Percentiles rank a stretch among this genome's conserved stretches.
These are phyloP conservation scores for Aythya baeri DNA, from an alignment of 2,113 vertebrate genomes.

Conservation along the genomic window DNA sequence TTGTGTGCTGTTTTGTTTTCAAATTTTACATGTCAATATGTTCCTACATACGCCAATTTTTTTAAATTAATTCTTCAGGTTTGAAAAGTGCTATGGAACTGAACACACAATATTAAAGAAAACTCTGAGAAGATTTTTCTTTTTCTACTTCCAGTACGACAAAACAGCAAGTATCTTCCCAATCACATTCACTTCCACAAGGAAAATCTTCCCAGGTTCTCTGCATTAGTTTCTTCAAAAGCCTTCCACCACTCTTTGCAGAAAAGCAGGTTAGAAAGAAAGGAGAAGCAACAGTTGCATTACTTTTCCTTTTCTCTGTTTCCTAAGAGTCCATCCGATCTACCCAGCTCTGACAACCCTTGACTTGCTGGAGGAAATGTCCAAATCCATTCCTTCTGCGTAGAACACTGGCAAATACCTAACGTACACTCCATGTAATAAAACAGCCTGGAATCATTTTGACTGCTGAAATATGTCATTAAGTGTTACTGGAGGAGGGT, in stretches of 20 bases:
- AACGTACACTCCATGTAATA: neutral
- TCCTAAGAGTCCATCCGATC: neutral
- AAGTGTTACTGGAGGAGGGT: neutral
- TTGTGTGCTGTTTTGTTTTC: neutral
- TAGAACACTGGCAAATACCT: neutral
- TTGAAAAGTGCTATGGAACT: neutral
- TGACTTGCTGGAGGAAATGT: neutral
- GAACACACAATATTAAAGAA: neutral
- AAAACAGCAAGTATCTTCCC: neutral
- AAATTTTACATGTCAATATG: neutral
- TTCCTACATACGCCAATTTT: neutral
- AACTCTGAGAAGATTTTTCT: neutral
- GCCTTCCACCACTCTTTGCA: neutral
- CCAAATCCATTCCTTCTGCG: neutral
- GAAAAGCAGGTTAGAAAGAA: neutral
- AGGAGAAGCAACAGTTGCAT: neutral
- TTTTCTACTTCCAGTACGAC: neutral
- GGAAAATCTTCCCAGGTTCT: neutral
- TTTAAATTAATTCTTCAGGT: neutral
- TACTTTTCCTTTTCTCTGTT: neutral
- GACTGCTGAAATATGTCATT: conserved; percentile 1
- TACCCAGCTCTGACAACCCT: neutral
- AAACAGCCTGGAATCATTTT: neutral
- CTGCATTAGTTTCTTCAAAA: neutral
- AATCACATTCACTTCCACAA: neutral